phyloP scores from a whole-genome alignment of 2,113 vertebrate genomes.

The Entosphenus tridentatus region DNA sequence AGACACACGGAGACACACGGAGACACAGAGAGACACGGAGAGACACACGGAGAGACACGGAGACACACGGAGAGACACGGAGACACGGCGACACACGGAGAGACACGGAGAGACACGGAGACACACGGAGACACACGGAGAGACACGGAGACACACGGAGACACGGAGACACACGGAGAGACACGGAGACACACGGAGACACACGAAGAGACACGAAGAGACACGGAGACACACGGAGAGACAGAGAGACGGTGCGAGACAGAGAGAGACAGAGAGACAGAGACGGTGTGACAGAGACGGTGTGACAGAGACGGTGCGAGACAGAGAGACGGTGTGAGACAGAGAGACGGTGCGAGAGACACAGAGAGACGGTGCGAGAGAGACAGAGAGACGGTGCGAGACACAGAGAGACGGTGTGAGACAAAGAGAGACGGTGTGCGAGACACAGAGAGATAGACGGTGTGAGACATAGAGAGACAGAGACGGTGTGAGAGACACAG shows the following conservation, averaged over 20 bases:
- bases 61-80: neutral
- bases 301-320: no score
- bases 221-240: constrained; percentile 23
- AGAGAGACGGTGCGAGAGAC: no score
- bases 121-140: constrained; percentile 51
- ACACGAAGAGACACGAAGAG: constrained; percentile 53
- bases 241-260: neutral
- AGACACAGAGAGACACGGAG: no score
- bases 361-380: neutral
- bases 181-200: constrained; percentile 35
- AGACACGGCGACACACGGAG: neutral
- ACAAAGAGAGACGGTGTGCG: neutral
- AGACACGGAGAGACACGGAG: constrained; percentile 30
- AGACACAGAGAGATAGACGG: neutral
- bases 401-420: no score
- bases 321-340: no score
- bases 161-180: no score
- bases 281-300: neutral
- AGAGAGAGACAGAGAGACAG: neutral
- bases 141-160: no score
- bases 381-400: no score
- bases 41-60: no score
- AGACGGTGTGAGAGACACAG: neutral
- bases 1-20: no score
- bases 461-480: neutral